Evolutionary conservation across 2,888 invertebrate genomes (phyloP).

Genomic region (Synanthedon myopaeformis): DNA sequence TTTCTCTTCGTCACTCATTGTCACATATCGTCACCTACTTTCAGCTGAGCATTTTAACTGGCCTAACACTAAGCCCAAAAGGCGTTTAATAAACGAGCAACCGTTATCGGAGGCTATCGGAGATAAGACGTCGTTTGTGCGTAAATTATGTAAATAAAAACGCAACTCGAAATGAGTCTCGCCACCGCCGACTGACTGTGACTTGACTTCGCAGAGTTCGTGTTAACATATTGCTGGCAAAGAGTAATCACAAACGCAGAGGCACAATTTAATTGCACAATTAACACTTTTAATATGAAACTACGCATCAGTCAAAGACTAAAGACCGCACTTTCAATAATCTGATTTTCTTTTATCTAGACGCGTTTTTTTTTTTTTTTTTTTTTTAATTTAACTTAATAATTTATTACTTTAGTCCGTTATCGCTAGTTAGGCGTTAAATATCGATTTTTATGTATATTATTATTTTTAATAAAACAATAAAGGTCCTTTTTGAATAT

Average conservation of each 20-base stretch:
- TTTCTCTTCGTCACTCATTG: constrained; percentile 43
- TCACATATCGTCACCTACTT: constrained; percentile 1
- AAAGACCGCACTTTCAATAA: too few species aligned
- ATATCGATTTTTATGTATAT: too few species aligned
- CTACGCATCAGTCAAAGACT: too few species aligned
- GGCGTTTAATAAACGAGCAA: neutral
- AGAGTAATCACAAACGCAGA: constrained; percentile 16
- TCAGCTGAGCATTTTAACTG: constrained; percentile 4
- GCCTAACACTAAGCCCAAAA: neutral
- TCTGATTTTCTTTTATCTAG: too few species aligned
- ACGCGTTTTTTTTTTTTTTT: too few species aligned
- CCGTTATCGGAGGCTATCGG: neutral
- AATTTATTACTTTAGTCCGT: too few species aligned
- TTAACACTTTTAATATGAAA: too few species aligned
- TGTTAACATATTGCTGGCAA: constrained; percentile 36
- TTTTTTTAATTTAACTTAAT: too few species aligned
- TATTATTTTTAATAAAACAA: too few species aligned
- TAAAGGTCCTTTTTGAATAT: too few species aligned
- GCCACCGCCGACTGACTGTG: constrained; percentile 17
- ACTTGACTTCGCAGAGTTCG: constrained; percentile 6
- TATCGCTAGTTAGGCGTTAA: too few species aligned
- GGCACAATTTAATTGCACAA: neutral
- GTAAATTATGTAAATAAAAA: neutral
- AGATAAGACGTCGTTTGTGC: neutral
- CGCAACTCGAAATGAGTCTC: constrained; percentile 12